Conservation (phyloP, 2,888 invertebrate genomes). For the Cerceris ruficornis region DNA sequence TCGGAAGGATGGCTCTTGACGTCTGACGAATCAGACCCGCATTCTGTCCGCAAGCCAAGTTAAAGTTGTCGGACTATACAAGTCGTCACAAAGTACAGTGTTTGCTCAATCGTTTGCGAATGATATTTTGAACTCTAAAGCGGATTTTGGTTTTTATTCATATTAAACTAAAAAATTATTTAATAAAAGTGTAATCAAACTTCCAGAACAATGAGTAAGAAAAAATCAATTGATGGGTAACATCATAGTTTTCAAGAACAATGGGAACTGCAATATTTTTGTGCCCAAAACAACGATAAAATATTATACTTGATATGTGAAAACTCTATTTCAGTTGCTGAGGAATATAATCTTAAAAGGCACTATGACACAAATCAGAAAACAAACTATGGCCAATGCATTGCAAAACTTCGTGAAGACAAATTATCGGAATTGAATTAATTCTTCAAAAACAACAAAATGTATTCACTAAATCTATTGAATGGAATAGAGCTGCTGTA, state of each 20-base stretch:
- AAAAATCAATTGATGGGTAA: conserved; percentile 32
- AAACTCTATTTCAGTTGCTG: conserved; percentile 14
- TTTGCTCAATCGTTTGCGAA: conserved; percentile 21
- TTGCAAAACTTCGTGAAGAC: conserved; percentile 33
- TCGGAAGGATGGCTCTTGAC: too few relatives aligned
- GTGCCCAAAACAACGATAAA: conserved; percentile 19
- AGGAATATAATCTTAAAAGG: conserved; percentile 23
- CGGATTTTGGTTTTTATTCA: conserved; percentile 22
- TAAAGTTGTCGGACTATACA: too few relatives aligned
- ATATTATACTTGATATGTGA: conserved; percentile 19
- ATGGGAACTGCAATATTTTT: conserved; percentile 23
- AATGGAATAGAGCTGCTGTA: conserved; percentile 33
- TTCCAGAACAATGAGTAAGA: conserved; percentile 28
- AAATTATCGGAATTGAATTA: conserved; percentile 31
- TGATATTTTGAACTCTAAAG: conserved; percentile 22
- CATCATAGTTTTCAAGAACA: conserved; percentile 20
- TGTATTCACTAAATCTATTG: conserved; percentile 34
- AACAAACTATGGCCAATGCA: conserved; percentile 18
- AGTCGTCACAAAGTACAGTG: conserved; percentile 25
- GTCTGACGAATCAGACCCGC: too few relatives aligned
- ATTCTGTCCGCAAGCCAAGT: too few relatives aligned
- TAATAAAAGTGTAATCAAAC: conserved; percentile 22
- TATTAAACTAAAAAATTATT: conserved; percentile 18
- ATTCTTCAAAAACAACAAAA: conserved; percentile 35
- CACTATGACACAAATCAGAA: conserved; percentile 27